Base-by-base conservation (phyloP, 2,113 vertebrate species). In the Oncorhynchus nerka region DNA sequence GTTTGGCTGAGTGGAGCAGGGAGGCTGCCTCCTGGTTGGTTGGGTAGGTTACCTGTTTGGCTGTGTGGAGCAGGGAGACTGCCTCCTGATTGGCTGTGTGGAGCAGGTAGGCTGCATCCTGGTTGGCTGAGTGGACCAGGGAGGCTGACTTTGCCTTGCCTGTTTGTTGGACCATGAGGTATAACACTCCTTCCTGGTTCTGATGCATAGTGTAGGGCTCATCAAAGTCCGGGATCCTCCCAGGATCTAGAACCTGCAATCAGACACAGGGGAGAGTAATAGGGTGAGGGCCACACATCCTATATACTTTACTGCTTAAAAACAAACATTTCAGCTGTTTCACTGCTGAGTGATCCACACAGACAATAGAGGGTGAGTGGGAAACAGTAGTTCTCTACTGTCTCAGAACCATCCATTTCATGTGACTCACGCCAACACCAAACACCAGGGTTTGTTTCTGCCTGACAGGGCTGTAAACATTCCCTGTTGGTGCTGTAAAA, bases 121-220 rank as follows among this genome's bases (percentile, higher is more conserved):
- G 34, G 34, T 34, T 34, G 34, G 34, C 6, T 34, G 5, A 6
- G 86, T 96, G 93, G 2, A 93, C 89, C 86, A 97, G 92, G 30
- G 94, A 92, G 79, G 93, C 81, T 0, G 96, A 94, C 90, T 97
- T 95, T 0, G 94, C 92, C 86, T 92, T 94, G 85, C 96, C 96
- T 75, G 96, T 92, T 83, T 97, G 96, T 86, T 97, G 95, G 81
- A 98, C 95, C 95, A 97, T 97, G 92, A 95, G 96, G 89, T 94
- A 95, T 90, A 98, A 96, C 4, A 95, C 89, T 84, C 96, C 92
- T 24, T 96, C 94, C 74, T 90, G 91, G 81, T 97, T 95, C 90
- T 97, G 95, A 69, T 97, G 94, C 88, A 98, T 93, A 92, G 94
- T 87, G 82, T 97, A 95, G 7, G 96, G 96, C 88, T 97, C 94